Base-by-base conservation (phyloP, 1,140 invertebrate genomes). In the Drosophila subpulchrella region DNA sequence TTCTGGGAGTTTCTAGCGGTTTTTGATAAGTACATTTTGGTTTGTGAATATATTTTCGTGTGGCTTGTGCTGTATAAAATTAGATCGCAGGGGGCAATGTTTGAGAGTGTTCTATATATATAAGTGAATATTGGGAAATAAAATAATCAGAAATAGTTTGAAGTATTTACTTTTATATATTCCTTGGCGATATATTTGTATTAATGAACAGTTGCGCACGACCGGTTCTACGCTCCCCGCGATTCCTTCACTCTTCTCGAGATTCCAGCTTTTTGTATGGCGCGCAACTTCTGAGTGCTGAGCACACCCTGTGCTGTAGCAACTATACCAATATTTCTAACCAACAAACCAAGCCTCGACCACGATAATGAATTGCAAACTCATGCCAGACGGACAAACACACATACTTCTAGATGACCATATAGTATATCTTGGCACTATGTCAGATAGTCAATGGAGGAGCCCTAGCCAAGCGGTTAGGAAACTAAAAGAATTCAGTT, bases 291-390 rank as follows among this genome's bases (percentile, higher is more conserved):
- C 13, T 41, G 10, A 42, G 15, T 6, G 36, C 17, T 10, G 13
- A 41, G 54, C 15, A 58, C 34, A 41, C 53, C 36, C 34, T 61
- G 59, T 59, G n/a, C 8, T 66, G 6, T 53, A 27, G 39, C 38
- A 44, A 60, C 55, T 44, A 60, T 59, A 57, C 53, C 2, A 17
- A 13, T 50, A 62, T 59, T 62, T 17, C 60, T 48, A 78, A 50
- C 53, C 17, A 72, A 58, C 36, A 61, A 65, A 61, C 46, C 55
- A 56, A 56, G 58, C 34, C 46, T 12, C 65, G 41, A 46, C 66
- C 15, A 39, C 48, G 63, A 66, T 82, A 82, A 67, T 53, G 32
- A 65, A 82, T 36, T 55, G 80, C 80, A 38, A 61, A 75, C 62
- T 82, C 80, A 82, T 44, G 27, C 36, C 17, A 38, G 41, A 44